Percentiles rank a stretch among this genome's conserved stretches.
These are phyloP conservation scores for Drosophila subpulchrella DNA, from an alignment of 1,140 invertebrate species.

Conservation along the genomic window DNA sequence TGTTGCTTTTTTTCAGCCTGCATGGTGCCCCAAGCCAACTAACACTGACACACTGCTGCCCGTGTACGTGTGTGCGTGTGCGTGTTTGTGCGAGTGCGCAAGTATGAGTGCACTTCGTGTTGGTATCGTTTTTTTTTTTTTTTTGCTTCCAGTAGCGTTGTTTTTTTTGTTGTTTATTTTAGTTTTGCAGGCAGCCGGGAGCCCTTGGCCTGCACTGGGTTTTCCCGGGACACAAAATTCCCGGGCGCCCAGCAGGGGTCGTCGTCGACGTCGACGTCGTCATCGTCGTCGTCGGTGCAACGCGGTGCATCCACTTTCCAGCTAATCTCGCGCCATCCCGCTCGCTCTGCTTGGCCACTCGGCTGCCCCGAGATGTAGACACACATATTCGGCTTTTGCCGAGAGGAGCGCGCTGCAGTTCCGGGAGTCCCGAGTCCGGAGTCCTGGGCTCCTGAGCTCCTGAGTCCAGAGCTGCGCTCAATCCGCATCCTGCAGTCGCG, in stretches of 20 bases:
- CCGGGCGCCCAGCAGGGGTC: background rate
- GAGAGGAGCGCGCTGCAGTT: conserved; percentile 1
- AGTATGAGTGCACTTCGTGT: conserved; percentile 19
- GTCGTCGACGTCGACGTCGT: too few species aligned
- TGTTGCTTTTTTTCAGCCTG: conserved; percentile 3
- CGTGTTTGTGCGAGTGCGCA: conserved; percentile 1
- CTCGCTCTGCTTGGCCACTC: background rate
- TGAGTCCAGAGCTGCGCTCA: background rate
- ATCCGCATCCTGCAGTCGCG: conserved; percentile 20
- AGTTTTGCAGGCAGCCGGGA: background rate
- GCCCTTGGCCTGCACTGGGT: background rate
- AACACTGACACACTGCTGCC: background rate
- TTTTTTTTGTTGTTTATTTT: background rate
- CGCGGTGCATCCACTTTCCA: background rate
- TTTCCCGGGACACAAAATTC: background rate
- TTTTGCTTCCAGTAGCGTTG: conserved; percentile 3
- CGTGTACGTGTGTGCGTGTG: background rate
- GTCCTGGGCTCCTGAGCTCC: background rate
- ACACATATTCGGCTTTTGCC: conserved; percentile 9
- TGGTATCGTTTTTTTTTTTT: conserved; percentile 28
- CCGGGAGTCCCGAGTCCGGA: background rate
- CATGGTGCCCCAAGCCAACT: conserved; percentile 30
- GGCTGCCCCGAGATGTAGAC: conserved; percentile 8
- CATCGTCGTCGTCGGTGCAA: too few species aligned
- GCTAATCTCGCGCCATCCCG: background rate